Evolutionary conservation across 2,797 vertebrate genomes (phyloP), one percentile per base, ranked within the genome.

Genomic region (Gobio occitaniae): DNA sequence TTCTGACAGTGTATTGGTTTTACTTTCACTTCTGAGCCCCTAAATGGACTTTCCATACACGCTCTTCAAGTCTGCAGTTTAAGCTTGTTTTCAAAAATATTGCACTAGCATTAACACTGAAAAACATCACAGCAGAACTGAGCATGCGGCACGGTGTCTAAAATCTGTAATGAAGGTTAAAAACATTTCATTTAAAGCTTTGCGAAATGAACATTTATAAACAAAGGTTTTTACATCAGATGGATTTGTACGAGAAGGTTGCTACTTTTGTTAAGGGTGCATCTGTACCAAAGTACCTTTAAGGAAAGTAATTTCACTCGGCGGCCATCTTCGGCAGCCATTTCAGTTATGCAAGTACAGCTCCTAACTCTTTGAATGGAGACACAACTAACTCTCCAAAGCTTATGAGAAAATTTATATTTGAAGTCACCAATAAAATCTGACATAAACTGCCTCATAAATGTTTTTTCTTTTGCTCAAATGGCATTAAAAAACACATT

Each of bases 261-360:
- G 76, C 76, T 78, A 78, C 76, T 25, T 78, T 25, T 77, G 29
- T 54, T 41, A 59, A 56, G 19, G 52, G 52, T 38, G 32, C 74
- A 16, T 76, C 52, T 56, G 13, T 15, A 32, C 13, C 61, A 65
- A 25, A 63, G 61, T 63, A 12, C 12, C 61, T 63, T 63, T 63
- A 63, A 29, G 61, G 61, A 25, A 63, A 32, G 13, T 16, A 6
- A 16, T 32, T 65, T 65, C 6, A 65, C 29, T 65, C 29, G 13
- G 63, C 6, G 63, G 25, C 29, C 25, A 32, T 65, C 9, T 32
- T 32, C 9, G 0, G 9, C 56, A n/a, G 21, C 10, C 25, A 61
- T 59, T 59, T 59, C 56, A n/a, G 21, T 59, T 9, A n/a, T 5
- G n/a, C 56, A 25, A 25, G 59, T 25, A 61, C 56, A 61, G n/a